Conservation (phyloP, 2,888 invertebrate species). For the Drosophila dives region DNA sequence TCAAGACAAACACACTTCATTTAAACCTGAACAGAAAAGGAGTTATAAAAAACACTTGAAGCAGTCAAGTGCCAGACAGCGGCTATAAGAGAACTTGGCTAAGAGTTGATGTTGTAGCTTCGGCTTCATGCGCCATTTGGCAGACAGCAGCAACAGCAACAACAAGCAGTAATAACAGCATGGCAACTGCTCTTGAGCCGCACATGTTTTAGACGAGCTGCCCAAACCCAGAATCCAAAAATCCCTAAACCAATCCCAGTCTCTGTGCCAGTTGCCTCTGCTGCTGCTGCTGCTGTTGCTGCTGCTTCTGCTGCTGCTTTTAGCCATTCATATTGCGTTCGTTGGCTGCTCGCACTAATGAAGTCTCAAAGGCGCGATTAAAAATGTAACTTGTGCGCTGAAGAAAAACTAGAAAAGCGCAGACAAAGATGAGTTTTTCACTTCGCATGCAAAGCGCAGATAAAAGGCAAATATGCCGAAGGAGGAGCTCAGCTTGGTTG, state of each 20-base stretch:
- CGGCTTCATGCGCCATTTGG: conserved; percentile 75
- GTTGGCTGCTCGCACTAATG: conserved; percentile 65
- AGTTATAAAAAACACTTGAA: conserved; percentile 74
- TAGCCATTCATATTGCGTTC: conserved; percentile 64
- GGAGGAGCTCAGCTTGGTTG: conserved; percentile 47
- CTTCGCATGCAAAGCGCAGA: conserved; percentile 69
- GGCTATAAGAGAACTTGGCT: conserved; percentile 33
- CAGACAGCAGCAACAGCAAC: conserved; percentile 59
- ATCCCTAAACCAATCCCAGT: conserved; percentile 22
- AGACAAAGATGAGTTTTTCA: conserved; percentile 48
- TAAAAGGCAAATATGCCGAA: conserved; percentile 73
- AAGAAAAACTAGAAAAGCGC: conserved; percentile 61
- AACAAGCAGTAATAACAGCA: conserved; percentile 15
- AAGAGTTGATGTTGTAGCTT: conserved; percentile 20
- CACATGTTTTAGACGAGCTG: conserved; percentile 62
- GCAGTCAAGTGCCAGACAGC: conserved; percentile 68
- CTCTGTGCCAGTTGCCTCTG: conserved; percentile 15
- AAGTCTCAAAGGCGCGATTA: conserved; percentile 81
- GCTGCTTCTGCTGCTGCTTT: conserved; percentile 33
- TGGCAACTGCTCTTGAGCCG: conserved; percentile 69
- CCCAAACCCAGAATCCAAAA: conserved; percentile 19
- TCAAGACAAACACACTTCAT: conserved; percentile 76
- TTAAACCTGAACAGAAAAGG: conserved; percentile 67
- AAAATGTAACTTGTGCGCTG: conserved; percentile 75
- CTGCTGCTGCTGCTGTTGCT: conserved; percentile 4